Percentiles rank a stretch among this genome's conserved stretches.
phyloP scores from a whole-genome alignment of 2,888 invertebrate species.

The Gastrophysa polygoni region DNA sequence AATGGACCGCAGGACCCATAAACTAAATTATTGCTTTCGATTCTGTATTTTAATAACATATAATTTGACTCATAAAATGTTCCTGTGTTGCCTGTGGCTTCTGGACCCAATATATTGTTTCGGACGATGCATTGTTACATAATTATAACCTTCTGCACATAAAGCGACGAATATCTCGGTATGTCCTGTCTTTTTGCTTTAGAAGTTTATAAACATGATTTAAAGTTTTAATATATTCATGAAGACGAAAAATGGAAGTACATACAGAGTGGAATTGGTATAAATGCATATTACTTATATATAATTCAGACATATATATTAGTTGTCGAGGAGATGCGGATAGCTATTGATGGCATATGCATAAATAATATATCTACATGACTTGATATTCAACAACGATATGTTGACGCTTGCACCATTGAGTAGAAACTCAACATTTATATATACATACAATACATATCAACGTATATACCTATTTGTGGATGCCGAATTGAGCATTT shows the following conservation, averaged over 20 bases:
- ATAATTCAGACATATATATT: too few species aligned
- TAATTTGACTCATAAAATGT: constrained; percentile 54
- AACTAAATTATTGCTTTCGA: constrained; percentile 39
- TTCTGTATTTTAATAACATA: constrained; percentile 54
- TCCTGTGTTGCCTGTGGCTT: constrained; percentile 51
- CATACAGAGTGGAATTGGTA: too few species aligned
- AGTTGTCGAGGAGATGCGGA: too few species aligned
- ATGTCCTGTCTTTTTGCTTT: constrained; percentile 16
- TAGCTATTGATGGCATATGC: too few species aligned
- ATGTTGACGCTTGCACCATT: too few species aligned
- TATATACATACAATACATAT: too few species aligned
- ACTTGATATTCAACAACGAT: too few species aligned
- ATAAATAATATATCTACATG: too few species aligned
- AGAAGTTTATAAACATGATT: constrained; percentile 1
- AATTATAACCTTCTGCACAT: constrained; percentile 49
- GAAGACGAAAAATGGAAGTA: neutral
- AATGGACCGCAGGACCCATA: constrained; percentile 34
- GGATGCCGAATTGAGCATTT: too few species aligned
- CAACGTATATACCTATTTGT: too few species aligned
- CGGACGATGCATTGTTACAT: constrained; percentile 50
- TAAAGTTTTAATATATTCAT: neutral
- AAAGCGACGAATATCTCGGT: constrained; percentile 26
- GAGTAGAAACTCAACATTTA: too few species aligned
- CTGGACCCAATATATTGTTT: constrained; percentile 49
- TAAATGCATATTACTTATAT: too few species aligned